Evolutionary conservation across 2,888 invertebrate genomes (phyloP), one percentile per base, ranked within the genome.

Genomic region (Luperina testacea): DNA sequence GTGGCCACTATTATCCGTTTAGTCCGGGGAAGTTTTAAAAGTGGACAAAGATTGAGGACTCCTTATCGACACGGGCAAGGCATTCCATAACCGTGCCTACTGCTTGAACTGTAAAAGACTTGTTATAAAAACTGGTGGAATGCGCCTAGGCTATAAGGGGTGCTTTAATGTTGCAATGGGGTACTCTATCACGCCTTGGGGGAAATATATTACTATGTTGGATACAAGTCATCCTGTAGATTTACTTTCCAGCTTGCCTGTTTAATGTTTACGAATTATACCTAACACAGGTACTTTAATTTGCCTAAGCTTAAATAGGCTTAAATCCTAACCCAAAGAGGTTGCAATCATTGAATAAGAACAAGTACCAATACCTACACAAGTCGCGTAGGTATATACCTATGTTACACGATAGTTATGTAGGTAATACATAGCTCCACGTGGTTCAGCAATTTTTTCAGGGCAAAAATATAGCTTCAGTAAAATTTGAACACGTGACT

Each of bases 401-500:
- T 20, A 15, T 24, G 32, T 73, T 68, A 68, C n/a, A 45, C 17
- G 24, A 45, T 65, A 57, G 2, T 1, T 17, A n/a, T 24, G 2
- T 42, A n/a, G n/a, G n/a, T n/a, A 38, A 3, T 61, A 45, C 15
- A 59, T 13, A 68, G 17, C 38, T 27, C 7, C 75, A 69, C 84
- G 73, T 80, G 80, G 27, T 51, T 61, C 20, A 38, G 20, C 20
- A 48, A 48, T 65, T 71, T 73, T 57, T 84, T 71, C 53, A 63
- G 2, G 20, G 51, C 0, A 59, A 27, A 81, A 70, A 85, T 61
- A 17, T 2, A 63, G 27, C 59, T 48, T 73, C 71, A 59, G 51
- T 74, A 63, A 59, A 42, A 70, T 78, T 72, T 32, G 20, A 59
- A 76, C 88, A 90, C 88, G 91, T 90, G 91, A 87, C 76, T 32